These are phyloP conservation scores for Leptinotarsa peninsularis DNA, from an alignment of 2,888 invertebrate genomes.

Conservation along the genomic window DNA sequence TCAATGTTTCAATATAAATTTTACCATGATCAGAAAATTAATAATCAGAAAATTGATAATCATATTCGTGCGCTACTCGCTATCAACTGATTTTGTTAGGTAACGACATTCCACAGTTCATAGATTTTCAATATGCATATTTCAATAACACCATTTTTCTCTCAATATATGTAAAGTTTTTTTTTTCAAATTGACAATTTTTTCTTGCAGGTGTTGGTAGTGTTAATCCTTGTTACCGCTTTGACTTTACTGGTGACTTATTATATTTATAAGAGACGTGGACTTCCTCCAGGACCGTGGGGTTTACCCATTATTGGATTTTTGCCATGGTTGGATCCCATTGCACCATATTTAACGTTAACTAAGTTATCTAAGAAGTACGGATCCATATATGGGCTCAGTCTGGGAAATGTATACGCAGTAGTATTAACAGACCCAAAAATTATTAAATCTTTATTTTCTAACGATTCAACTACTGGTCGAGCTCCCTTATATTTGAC, in stretches of 20 bases:
- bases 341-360: conserved; percentile 79
- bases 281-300: conserved; percentile 82
- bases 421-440: conserved; percentile 83
- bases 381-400: conserved; percentile 80
- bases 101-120: no score
- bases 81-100: no score
- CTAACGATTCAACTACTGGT: conserved; percentile 79
- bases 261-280: conserved; percentile 54
- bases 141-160: no score
- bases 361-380: conserved; percentile 75
- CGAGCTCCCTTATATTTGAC: conserved; percentile 86
- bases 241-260: conserved; percentile 41
- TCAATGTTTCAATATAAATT: no score
- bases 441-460: conserved; percentile 78
- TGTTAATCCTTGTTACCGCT: conserved; percentile 29
- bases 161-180: no score
- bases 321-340: conserved; percentile 77
- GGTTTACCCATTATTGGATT: conserved; percentile 85
- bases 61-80: no score
- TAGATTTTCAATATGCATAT: no score
- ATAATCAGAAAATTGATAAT: no score
- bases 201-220: conserved; percentile 52
- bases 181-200: no score
- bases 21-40: no score
- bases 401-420: conserved; percentile 80